Percentiles rank a stretch among this genome's conserved stretches.
These are phyloP conservation scores for Xerus inauris DNA, from an alignment of 2,113 vertebrate species.

Conservation along the genomic window DNA sequence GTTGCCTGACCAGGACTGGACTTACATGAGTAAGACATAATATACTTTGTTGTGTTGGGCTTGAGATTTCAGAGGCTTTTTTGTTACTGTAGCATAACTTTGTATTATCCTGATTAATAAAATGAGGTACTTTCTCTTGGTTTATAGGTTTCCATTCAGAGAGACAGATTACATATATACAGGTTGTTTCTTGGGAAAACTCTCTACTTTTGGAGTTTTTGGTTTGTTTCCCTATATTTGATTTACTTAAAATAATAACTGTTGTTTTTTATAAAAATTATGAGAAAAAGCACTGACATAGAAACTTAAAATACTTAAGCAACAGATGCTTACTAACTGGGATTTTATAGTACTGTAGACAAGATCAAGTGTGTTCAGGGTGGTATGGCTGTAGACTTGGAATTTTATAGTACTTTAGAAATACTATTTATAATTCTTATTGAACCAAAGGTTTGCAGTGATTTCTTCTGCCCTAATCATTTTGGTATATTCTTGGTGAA, in stretches of 20 bases:
- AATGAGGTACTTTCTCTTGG: constrained; percentile 30
- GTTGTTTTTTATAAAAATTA: constrained; percentile 20
- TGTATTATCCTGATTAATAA: not conserved
- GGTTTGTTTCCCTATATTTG: not conserved
- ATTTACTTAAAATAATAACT: not conserved
- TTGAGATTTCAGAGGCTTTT: not conserved
- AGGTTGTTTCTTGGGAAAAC: not conserved
- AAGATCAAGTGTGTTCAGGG: too few species aligned
- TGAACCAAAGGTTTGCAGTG: constrained; percentile 25
- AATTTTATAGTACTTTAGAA: not conserved
- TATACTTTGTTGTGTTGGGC: not conserved
- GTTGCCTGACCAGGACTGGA: not conserved
- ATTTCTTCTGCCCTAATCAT: not conserved
- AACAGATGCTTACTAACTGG: not conserved
- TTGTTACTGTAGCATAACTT: not conserved
- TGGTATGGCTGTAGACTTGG: too few species aligned
- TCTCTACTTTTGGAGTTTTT: not conserved
- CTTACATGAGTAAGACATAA: not conserved
- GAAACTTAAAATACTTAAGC: not conserved
- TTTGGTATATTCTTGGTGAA: constrained; percentile 42
- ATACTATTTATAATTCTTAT: not conserved
- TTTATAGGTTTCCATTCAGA: constrained; percentile 44
- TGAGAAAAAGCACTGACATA: not conserved
- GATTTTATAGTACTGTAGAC: not conserved
- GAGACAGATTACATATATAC: not conserved